Evolutionary conservation across 1,140 invertebrate genomes (phyloP).

Genomic region (Hyposmocoma kahamanoa): DNA sequence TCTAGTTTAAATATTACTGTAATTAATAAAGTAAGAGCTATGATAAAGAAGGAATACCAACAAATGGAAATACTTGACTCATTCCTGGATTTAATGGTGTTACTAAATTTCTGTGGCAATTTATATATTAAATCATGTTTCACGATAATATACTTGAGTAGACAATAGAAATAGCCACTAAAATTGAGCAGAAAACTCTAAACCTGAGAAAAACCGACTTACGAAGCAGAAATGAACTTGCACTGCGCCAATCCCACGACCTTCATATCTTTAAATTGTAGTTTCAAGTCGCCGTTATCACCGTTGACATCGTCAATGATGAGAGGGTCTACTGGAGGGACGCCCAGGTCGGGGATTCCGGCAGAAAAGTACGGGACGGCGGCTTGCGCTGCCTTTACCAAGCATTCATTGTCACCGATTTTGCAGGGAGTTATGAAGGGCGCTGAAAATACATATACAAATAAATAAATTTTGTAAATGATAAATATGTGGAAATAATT

Average conservation of each 20-base stretch:
- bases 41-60: too few species aligned
- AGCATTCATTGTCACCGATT: slow-evolving; percentile 25
- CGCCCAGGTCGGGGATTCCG: slow-evolving; percentile 29
- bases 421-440: slow-evolving; percentile 38
- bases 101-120: not conserved
- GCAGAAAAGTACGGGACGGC: slow-evolving; percentile 20
- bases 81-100: not conserved
- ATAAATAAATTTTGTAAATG: too few species aligned
- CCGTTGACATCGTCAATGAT: slow-evolving; percentile 19
- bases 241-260: slow-evolving; percentile 21
- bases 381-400: slow-evolving; percentile 20
- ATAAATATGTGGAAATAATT: too few species aligned
- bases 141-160: not conserved
- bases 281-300: slow-evolving; percentile 23
- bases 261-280: slow-evolving; percentile 29
- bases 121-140: not conserved
- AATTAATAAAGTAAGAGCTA: too few species aligned
- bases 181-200: not conserved
- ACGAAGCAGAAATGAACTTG: slow-evolving; percentile 21
- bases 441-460: too few species aligned
- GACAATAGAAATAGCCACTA: not conserved
- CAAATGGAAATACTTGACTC: too few species aligned
- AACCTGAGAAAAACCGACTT: slow-evolving; percentile 11
- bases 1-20: not conserved
- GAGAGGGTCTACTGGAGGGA: slow-evolving; percentile 25